Conservation (phyloP, 2,888 invertebrate species). For the Petrophora chlorosata region DNA sequence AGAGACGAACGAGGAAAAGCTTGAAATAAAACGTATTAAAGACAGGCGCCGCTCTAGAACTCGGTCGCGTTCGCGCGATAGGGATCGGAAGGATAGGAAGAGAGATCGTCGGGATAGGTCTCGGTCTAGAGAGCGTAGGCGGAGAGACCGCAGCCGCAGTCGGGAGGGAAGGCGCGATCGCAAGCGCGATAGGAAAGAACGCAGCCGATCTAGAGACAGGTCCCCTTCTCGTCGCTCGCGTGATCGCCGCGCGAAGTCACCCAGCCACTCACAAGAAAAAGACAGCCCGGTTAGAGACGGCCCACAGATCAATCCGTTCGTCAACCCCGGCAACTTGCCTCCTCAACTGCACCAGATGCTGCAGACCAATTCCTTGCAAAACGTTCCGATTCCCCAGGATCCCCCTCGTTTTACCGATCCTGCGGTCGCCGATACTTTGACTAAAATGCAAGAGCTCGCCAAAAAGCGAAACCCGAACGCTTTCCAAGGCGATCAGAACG, state of each 20-base stretch:
- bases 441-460: conserved; percentile 74
- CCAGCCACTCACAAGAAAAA: conserved; percentile 63
- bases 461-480: conserved; percentile 85
- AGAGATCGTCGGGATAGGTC: conserved; percentile 79
- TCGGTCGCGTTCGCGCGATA: conserved; percentile 63
- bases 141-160: conserved; percentile 84
- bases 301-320: conserved; percentile 25
- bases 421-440: conserved; percentile 60
- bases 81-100: conserved; percentile 73
- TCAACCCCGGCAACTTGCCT: conserved; percentile 27
- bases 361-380: conserved; percentile 40
- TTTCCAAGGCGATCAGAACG: conserved; percentile 71
- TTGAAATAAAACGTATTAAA: conserved; percentile 57
- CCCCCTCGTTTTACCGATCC: conserved; percentile 59
- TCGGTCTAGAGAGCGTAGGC: conserved; percentile 84
- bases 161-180: conserved; percentile 61
- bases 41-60: conserved; percentile 62
- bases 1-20: conserved; percentile 57
- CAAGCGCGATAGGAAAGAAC: conserved; percentile 67
- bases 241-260: conserved; percentile 75
- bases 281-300: conserved; percentile 26
- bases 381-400: conserved; percentile 42
- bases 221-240: conserved; percentile 77
- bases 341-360: conserved; percentile 35
- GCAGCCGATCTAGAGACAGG: conserved; percentile 83